phyloP scores from a whole-genome alignment of 1,140 invertebrate genomes.

The Drosophila chauvacae region DNA sequence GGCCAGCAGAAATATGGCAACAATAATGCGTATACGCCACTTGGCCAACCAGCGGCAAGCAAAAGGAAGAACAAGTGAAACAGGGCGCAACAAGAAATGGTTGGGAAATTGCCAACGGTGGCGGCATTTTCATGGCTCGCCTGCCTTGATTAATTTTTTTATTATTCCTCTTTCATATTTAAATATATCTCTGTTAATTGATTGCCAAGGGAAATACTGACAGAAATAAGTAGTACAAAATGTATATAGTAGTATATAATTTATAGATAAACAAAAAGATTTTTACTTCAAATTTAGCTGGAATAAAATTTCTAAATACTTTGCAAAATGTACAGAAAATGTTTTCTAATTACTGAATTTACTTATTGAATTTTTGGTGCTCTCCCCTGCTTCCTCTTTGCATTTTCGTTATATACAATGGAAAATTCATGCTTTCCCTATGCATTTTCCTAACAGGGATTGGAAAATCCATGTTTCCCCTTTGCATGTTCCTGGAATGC shows the following conservation, averaged over 20 bases:
- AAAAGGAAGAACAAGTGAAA: constrained; percentile 1
- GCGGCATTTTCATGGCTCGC: constrained; percentile 38
- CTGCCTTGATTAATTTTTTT: constrained; percentile 24
- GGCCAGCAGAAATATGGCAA: constrained; percentile 42
- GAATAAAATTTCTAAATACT: background rate
- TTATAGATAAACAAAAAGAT: no score
- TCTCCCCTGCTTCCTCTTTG: background rate
- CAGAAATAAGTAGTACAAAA: background rate
- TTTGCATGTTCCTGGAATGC: background rate
- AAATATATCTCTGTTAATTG: constrained; percentile 48
- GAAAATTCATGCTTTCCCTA: background rate
- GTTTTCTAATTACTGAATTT: no score
- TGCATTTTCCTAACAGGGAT: no score
- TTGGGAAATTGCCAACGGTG: constrained; percentile 21
- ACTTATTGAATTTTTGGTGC: background rate
- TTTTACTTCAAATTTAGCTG: background rate
- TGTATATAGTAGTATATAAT: no score
- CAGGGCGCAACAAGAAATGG: constrained; percentile 9
- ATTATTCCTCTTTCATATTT: constrained; percentile 15
- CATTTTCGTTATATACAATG: background rate
- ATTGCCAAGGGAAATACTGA: constrained; percentile 15
- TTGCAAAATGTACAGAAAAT: background rate
- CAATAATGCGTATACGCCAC: constrained; percentile 51
- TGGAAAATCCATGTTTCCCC: background rate
- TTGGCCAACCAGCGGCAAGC: constrained; percentile 16